These are phyloP conservation scores for Ditylenchus dipsaci DNA, from an alignment of 1,140 invertebrate genomes.

Conservation along the genomic window DNA sequence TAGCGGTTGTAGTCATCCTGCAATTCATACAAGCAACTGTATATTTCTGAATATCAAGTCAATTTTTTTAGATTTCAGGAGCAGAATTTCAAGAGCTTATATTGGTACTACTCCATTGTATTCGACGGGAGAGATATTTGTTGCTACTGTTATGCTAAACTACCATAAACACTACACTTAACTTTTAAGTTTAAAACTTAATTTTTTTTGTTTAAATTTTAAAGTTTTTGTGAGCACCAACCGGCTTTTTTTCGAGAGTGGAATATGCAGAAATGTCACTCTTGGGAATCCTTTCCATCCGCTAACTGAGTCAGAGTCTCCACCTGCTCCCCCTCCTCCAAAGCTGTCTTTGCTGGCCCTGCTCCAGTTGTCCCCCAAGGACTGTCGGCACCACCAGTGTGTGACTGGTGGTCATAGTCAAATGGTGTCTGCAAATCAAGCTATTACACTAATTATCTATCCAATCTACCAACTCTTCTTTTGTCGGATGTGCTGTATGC, in stretches of 20 bases:
- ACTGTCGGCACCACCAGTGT: background rate
- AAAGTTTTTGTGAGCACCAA: background rate
- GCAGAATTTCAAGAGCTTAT: background rate
- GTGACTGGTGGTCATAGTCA: background rate
- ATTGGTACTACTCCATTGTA: background rate
- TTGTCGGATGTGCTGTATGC: constrained; percentile 15
- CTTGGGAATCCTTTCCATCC: constrained; percentile 13
- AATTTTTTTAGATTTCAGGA: background rate
- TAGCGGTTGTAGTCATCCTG: constrained; percentile 45
- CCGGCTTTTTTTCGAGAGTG: constrained; percentile 27
- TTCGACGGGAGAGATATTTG: background rate
- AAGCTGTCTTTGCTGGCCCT: background rate
- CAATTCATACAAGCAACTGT: background rate
- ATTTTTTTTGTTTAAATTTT: too few species aligned
- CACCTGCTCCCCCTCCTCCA: background rate
- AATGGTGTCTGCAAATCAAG: background rate
- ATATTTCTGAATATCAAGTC: background rate
- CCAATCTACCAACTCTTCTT: constrained; percentile 4
- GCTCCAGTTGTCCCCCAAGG: constrained; percentile 12
- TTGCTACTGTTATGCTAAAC: too few species aligned
- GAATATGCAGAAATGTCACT: constrained; percentile 33
- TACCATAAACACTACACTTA: too few species aligned
- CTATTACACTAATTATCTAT: background rate
- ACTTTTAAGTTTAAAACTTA: too few species aligned
- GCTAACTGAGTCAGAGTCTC: constrained; percentile 1